Conservation (phyloP, 2,888 invertebrate species). For the Mesorhabditis belari region DNA sequence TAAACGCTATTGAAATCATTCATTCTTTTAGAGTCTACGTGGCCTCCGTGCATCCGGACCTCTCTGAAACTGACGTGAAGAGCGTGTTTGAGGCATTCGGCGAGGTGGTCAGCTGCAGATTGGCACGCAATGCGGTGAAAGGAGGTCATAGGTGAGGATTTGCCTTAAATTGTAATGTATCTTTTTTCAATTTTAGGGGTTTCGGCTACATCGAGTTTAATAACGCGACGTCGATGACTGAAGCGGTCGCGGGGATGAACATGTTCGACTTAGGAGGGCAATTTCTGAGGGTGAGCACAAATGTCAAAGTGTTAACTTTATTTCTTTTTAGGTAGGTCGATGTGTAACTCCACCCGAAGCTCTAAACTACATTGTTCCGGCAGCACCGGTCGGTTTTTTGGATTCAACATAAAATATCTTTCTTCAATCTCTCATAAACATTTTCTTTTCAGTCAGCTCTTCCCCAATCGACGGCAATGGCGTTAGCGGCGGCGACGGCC, state of each 20-base stretch:
- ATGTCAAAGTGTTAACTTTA: neutral
- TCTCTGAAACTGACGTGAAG: slow-evolving; percentile 92
- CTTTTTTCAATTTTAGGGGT: slow-evolving; percentile 73
- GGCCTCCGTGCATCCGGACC: slow-evolving; percentile 91
- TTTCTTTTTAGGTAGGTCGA: slow-evolving; percentile 49
- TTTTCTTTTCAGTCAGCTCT: slow-evolving; percentile 62
- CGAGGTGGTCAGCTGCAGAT: slow-evolving; percentile 82
- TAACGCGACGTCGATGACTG: slow-evolving; percentile 80
- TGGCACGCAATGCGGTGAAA: slow-evolving; percentile 72
- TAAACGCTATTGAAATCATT: slow-evolving; percentile 72
- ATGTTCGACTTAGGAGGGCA: slow-evolving; percentile 97
- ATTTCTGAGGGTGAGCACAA: slow-evolving; percentile 69
- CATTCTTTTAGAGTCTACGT: slow-evolving; percentile 64
- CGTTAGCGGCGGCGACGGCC: slow-evolving; percentile 81
- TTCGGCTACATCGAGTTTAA: slow-evolving; percentile 98
- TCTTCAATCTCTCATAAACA: neutral
- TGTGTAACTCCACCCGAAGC: slow-evolving; percentile 95
- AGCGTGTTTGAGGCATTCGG: slow-evolving; percentile 99
- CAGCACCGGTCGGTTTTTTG: slow-evolving; percentile 61
- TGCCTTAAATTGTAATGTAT: slow-evolving; percentile 56
- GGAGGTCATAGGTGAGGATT: slow-evolving; percentile 55
- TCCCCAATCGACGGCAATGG: slow-evolving; percentile 90
- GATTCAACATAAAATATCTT: slow-evolving; percentile 75
- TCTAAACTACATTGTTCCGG: slow-evolving; percentile 51
- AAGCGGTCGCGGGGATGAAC: slow-evolving; percentile 98